phyloP scores from a whole-genome alignment of 2,113 vertebrate genomes.

The Irena cyanogastra region DNA sequence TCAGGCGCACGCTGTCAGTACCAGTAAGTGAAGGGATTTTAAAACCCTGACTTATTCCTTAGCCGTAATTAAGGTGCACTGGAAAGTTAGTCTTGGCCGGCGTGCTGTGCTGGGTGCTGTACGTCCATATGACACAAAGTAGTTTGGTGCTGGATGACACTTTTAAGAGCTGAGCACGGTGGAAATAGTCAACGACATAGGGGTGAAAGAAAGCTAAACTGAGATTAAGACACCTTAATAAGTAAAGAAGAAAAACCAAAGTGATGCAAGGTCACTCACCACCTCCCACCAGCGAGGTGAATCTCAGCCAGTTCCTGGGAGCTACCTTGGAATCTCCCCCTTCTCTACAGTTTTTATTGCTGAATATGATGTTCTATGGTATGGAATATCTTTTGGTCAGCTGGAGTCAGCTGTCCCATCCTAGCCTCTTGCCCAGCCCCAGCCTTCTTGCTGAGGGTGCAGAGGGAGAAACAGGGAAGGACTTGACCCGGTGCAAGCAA shows the following conservation, averaged over 20 bases:
- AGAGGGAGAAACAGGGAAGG: neutral
- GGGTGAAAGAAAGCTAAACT: neutral
- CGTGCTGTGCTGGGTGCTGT: neutral
- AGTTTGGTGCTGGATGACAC: neutral
- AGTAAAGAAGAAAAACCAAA: neutral
- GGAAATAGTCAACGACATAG: fast-evolving
- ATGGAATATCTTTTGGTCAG: neutral
- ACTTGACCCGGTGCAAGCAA: neutral
- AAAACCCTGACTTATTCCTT: neutral
- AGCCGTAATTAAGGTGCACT: fast-evolving
- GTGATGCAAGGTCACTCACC: neutral
- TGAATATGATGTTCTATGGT: fast-evolving
- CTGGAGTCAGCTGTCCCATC: neutral
- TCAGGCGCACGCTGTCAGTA: fast-evolving
- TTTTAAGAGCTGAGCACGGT: neutral
- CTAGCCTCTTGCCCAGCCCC: neutral
- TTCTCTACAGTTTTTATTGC: neutral
- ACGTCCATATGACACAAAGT: fast-evolving
- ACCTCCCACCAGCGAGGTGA: fast-evolving
- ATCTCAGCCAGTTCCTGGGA: neutral
- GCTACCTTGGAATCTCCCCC: neutral
- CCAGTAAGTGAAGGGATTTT: fast-evolving
- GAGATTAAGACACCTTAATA: neutral
- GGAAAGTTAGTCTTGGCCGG: neutral
- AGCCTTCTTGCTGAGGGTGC: neutral